Conservation (phyloP, 2,888 invertebrate genomes). For the Enchytraeus crypticus region DNA sequence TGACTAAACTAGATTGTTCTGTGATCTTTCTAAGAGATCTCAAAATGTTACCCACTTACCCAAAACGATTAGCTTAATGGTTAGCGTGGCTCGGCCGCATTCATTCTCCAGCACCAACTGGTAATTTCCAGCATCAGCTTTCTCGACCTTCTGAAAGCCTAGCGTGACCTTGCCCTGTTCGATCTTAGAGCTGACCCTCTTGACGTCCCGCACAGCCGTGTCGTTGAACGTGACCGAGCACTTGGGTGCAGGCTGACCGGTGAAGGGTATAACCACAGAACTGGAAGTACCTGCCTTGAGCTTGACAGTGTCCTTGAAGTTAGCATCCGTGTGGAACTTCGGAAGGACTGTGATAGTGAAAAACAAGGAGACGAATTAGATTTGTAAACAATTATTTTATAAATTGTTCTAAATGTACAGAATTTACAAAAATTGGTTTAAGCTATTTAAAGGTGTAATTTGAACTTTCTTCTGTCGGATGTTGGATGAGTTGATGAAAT, state of each 20-base stretch:
- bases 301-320: constrained; percentile 23
- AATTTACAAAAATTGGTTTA: neutral
- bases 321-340: constrained; percentile 21
- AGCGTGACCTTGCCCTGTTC: constrained; percentile 14
- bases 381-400: neutral
- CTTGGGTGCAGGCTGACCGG: constrained; percentile 24
- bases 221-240: constrained; percentile 23
- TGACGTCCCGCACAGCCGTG: constrained; percentile 19
- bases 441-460: neutral
- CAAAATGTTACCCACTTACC: no score
- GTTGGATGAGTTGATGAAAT: no score
- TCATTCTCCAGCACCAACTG: constrained; percentile 19
- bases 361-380: no score
- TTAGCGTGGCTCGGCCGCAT: constrained; percentile 37
- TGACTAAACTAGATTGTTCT: no score
- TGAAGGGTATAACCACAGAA: constrained; percentile 28
- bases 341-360: constrained; percentile 24
- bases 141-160: constrained; percentile 17
- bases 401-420: neutral
- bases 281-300: constrained; percentile 27
- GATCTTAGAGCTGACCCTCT: constrained; percentile 10
- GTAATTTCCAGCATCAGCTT: constrained; percentile 28
- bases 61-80: constrained; percentile 47
- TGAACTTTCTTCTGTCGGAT: no score
- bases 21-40: no score